Evolutionary conservation across 1,140 invertebrate genomes (phyloP).

Genomic region (Achatina immaculata): DNA sequence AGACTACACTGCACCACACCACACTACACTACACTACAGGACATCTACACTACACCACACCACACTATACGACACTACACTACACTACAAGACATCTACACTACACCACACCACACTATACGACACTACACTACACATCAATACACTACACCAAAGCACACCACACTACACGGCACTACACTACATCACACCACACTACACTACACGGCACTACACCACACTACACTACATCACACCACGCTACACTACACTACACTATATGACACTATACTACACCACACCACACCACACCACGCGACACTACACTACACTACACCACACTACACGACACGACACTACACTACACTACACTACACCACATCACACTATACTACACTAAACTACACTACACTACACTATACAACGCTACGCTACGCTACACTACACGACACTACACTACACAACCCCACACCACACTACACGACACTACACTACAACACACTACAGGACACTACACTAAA

Average conservation of each 20-base stretch:
- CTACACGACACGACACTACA: too few species aligned
- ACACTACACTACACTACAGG: constrained; percentile 1
- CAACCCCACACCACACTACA: constrained; percentile 34
- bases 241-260: too few species aligned
- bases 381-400: too few species aligned
- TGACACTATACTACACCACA: too few species aligned
- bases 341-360: too few species aligned
- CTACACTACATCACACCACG: constrained; percentile 19
- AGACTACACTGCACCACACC: neutral
- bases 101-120: constrained; percentile 37
- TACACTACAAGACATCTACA: constrained; percentile 27
- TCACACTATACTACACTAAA: neutral
- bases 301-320: constrained; percentile 1
- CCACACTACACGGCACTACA: too few species aligned
- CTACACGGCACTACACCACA: constrained; percentile 29
- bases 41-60: constrained; percentile 2
- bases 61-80: too few species aligned
- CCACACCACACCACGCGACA: too few species aligned
- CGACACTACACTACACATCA: constrained; percentile 23
- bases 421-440: too few species aligned
- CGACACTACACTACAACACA: constrained; percentile 14
- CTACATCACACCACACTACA: too few species aligned
- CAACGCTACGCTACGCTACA: constrained; percentile 24
- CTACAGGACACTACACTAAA: too few species aligned
- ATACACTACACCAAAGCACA: constrained; percentile 28